Conservation (phyloP, 2,888 invertebrate genomes). For the Parapristionchus giblindavisi region DNA sequence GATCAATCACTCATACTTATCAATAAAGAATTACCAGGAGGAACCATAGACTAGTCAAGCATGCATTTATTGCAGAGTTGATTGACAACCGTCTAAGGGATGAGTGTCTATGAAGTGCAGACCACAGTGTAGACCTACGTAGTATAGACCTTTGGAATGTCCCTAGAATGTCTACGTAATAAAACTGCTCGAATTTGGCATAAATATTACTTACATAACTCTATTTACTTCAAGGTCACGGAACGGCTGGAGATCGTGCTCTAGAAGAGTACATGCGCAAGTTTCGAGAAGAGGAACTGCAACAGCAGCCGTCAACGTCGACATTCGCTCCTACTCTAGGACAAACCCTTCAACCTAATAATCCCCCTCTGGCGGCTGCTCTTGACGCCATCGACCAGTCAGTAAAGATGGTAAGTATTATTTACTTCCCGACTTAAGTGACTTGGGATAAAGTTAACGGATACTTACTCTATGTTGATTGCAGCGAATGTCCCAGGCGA, state of each 20-base stretch:
- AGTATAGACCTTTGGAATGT: too few species aligned
- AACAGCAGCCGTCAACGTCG: conserved; percentile 17
- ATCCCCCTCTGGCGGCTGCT: too few species aligned
- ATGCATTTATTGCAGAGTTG: too few species aligned
- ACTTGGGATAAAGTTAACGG: not conserved
- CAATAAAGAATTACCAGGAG: too few species aligned
- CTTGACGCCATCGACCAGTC: conserved; percentile 13
- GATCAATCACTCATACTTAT: too few species aligned
- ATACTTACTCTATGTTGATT: not conserved
- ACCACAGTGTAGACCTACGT: too few species aligned
- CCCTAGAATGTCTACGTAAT: too few species aligned
- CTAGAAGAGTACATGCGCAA: conserved; percentile 37
- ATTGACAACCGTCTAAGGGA: too few species aligned
- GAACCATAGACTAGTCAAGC: too few species aligned
- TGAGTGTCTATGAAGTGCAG: too few species aligned
- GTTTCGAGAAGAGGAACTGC: conserved; percentile 27
- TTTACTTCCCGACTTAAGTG: not conserved
- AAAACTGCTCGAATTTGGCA: too few species aligned
- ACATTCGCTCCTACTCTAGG: conserved; percentile 5
- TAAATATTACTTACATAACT: not conserved
- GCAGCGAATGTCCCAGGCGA: conserved; percentile 31
- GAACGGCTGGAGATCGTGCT: conserved; percentile 29
- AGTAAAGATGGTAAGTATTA: conserved; percentile 25
- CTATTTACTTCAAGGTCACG: not conserved
- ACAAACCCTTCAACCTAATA: not conserved